Evolutionary conservation across 1,140 invertebrate species (phyloP).

Genomic region (Berghia stephanieae): DNA sequence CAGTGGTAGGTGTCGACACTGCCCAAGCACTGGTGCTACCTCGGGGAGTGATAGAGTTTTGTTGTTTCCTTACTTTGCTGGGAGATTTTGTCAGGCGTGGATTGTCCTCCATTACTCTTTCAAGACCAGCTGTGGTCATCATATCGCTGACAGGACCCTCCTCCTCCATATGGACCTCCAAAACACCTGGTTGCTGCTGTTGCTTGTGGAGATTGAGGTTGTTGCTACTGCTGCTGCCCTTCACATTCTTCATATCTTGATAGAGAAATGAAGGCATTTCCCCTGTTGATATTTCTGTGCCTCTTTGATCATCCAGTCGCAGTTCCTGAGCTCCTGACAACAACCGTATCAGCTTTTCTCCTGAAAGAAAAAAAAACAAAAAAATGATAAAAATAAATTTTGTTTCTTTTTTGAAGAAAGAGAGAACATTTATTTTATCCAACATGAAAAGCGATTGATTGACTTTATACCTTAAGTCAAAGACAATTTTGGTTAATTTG

Average conservation of each 20-base stretch:
- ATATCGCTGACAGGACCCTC: slow-evolving; percentile 8
- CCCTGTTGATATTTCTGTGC: slow-evolving; percentile 66
- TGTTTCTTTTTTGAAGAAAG: slow-evolving; percentile 2
- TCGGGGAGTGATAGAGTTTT: too few relatives aligned
- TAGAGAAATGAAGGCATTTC: slow-evolving; percentile 79
- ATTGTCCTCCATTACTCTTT: too few relatives aligned
- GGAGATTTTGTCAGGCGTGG: too few relatives aligned
- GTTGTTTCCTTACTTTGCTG: too few relatives aligned
- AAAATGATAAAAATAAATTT: neutral
- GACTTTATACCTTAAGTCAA: too few relatives aligned
- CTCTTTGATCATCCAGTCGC: slow-evolving; percentile 82
- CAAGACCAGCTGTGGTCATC: neutral
- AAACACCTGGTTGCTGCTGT: neutral
- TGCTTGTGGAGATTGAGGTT: neutral
- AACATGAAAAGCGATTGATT: neutral
- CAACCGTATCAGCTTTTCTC: slow-evolving; percentile 72
- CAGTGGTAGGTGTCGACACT: too few relatives aligned
- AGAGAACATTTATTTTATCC: neutral
- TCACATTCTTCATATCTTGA: slow-evolving; percentile 29
- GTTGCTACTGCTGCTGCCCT: slow-evolving; percentile 1
- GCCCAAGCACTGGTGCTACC: too few relatives aligned
- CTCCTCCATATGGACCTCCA: neutral
- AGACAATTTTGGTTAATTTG: too few relatives aligned
- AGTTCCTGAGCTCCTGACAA: slow-evolving; percentile 79
- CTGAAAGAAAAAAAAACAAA: slow-evolving; percentile 36